Evolutionary conservation across 2,797 vertebrate genomes (phyloP).

Genomic region (Saguinus oedipus): DNA sequence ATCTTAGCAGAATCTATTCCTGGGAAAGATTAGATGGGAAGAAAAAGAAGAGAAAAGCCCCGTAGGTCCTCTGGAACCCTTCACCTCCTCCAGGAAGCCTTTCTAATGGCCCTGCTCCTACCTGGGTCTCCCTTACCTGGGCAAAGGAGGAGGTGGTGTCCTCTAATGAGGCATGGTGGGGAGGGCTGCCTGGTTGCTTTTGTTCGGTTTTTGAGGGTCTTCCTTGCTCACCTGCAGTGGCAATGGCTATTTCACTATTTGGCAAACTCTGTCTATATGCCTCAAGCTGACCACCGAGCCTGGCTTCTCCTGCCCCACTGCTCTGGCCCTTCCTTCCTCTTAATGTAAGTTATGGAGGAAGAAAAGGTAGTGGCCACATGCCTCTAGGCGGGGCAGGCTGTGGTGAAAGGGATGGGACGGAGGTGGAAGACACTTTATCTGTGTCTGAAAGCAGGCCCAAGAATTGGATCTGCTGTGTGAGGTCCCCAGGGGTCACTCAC

Average conservation of each 20-base stretch:
- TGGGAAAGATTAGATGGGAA: background rate
- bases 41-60: background rate
- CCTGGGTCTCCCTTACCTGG: background rate
- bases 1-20: background rate
- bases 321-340: background rate
- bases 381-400: background rate
- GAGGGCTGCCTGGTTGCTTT: background rate
- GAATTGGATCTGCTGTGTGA: background rate
- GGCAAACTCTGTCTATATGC: background rate
- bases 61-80: background rate
- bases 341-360: background rate
- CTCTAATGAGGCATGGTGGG: background rate
- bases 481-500: conserved; percentile 5
- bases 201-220: background rate
- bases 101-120: background rate
- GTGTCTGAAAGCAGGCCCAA: background rate
- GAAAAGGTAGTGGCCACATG: accelerated
- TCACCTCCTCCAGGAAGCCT: background rate
- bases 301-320: background rate
- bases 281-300: background rate
- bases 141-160: background rate
- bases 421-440: background rate
- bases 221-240: background rate
- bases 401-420: accelerated
- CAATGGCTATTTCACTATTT: background rate